Evolutionary conservation across 1,140 invertebrate genomes (phyloP).

Genomic region (Pararge aegeria): DNA sequence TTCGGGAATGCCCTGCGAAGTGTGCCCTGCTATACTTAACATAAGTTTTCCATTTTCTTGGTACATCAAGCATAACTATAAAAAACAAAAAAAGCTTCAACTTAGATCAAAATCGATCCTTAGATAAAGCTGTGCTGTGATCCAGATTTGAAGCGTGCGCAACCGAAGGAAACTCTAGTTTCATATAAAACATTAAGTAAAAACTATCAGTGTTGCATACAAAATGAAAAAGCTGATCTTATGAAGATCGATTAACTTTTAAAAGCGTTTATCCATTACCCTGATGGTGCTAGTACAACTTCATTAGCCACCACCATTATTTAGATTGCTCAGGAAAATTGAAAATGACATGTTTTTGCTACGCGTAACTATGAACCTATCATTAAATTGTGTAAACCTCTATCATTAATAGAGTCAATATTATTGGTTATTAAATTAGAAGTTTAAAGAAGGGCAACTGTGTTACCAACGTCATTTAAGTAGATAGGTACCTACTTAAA

Average conservation of each 20-base stretch:
- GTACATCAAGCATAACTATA: too few relatives aligned
- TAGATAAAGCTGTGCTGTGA: too few relatives aligned
- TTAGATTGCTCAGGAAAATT: constrained; percentile 38
- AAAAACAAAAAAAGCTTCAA: too few relatives aligned
- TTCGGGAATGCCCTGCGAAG: too few relatives aligned
- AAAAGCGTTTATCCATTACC: constrained; percentile 58
- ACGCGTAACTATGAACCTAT: constrained; percentile 25
- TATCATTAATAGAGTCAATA: constrained; percentile 12
- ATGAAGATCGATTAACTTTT: constrained; percentile 61
- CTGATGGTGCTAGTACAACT: constrained; percentile 46
- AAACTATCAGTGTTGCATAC: background rate
- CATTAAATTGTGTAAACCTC: constrained; percentile 29
- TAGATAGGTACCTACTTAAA: constrained; percentile 17
- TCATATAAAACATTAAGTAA: background rate
- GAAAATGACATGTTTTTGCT: constrained; percentile 45
- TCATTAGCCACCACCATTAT: constrained; percentile 39
- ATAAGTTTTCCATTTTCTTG: too few relatives aligned
- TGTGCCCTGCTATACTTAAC: too few relatives aligned
- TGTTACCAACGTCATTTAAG: constrained; percentile 15
- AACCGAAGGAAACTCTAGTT: too few relatives aligned
- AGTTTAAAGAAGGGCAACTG: constrained; percentile 11
- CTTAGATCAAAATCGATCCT: too few relatives aligned
- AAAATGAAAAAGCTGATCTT: constrained; percentile 23
- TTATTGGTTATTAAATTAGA: constrained; percentile 8
- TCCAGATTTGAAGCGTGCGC: too few relatives aligned